phyloP scores from a whole-genome alignment of 2,888 invertebrate species.

The Zygothrica quintamaculata region DNA sequence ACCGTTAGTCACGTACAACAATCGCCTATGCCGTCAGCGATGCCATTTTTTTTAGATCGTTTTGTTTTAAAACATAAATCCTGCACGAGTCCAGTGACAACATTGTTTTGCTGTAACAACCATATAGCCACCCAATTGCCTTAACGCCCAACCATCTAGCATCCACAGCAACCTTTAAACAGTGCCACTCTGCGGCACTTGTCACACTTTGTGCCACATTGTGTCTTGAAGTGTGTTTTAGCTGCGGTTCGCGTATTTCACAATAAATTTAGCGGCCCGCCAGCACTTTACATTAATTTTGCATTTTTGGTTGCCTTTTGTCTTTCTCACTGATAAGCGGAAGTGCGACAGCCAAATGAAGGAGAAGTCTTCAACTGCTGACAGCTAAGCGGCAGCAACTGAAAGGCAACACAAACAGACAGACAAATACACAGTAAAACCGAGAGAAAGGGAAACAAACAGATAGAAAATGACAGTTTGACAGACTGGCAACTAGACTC shows the following conservation, averaged over 20 bases:
- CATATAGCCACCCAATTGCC: too few species aligned
- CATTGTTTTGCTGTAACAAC: constrained; percentile 16
- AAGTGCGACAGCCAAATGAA: constrained; percentile 40
- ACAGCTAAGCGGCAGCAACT: constrained; percentile 22
- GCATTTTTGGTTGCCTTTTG: constrained; percentile 62
- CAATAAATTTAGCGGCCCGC: constrained; percentile 48
- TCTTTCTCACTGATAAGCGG: constrained; percentile 46
- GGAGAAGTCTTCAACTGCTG: constrained; percentile 10
- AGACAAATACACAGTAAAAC: constrained; percentile 28
- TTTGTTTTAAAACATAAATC: constrained; percentile 73
- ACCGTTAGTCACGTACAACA: constrained; percentile 65
- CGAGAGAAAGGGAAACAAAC: constrained; percentile 25
- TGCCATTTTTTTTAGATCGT: constrained; percentile 66
- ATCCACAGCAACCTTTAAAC: background rate
- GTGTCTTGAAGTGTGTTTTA: constrained; percentile 20
- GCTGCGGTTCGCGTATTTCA: constrained; percentile 30
- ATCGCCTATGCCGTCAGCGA: constrained; percentile 42
- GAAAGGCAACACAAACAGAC: constrained; percentile 12
- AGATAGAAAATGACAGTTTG: constrained; percentile 27
- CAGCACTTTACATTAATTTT: constrained; percentile 71
- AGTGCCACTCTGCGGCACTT: background rate
- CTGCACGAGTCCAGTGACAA: constrained; percentile 40
- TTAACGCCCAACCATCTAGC: constrained; percentile 6
- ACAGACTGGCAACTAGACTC: constrained; percentile 9
- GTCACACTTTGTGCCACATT: constrained; percentile 21